These are phyloP conservation scores for Sipha flava DNA, from an alignment of 1,140 invertebrate species.

Conservation along the genomic window DNA sequence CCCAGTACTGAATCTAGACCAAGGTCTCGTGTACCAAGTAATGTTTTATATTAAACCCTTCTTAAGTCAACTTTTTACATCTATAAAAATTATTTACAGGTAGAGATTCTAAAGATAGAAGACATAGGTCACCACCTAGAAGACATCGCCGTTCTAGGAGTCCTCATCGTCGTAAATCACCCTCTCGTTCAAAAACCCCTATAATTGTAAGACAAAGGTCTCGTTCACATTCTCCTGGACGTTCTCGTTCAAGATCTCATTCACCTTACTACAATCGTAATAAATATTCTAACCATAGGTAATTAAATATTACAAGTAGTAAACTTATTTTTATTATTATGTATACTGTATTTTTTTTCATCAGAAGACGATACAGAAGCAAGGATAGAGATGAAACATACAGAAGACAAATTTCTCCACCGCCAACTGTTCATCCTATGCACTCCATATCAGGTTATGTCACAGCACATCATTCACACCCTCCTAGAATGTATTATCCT, in stretches of 20 bases:
- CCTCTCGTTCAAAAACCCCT: slow-evolving; percentile 4
- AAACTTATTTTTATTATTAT: neutral
- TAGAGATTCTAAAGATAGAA: neutral
- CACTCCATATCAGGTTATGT: slow-evolving; percentile 1
- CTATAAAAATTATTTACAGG: neutral
- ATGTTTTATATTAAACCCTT: neutral
- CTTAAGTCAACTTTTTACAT: too few species aligned
- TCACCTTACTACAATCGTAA: slow-evolving; percentile 10
- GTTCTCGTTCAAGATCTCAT: slow-evolving; percentile 20
- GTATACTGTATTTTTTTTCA: neutral
- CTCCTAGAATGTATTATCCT: slow-evolving; percentile 21
- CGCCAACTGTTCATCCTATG: neutral
- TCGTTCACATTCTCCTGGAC: slow-evolving; percentile 14
- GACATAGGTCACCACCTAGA: neutral
- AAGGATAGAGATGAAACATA: slow-evolving; percentile 19
- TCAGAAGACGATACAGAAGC: slow-evolving; percentile 2
- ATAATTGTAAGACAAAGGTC: neutral
- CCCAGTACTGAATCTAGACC: neutral
- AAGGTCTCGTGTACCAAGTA: neutral
- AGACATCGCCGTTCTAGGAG: neutral
- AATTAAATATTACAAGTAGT: neutral
- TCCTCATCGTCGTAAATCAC: neutral
- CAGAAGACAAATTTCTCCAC: slow-evolving; percentile 1
- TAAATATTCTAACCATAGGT: slow-evolving; percentile 19
- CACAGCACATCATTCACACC: neutral